Percentiles rank a stretch among this genome's conserved stretches.
Evolutionary conservation across 35 echinoderm and acorn worm genomes (phyloP).

Genomic region (Stichopus chloronotus): DNA sequence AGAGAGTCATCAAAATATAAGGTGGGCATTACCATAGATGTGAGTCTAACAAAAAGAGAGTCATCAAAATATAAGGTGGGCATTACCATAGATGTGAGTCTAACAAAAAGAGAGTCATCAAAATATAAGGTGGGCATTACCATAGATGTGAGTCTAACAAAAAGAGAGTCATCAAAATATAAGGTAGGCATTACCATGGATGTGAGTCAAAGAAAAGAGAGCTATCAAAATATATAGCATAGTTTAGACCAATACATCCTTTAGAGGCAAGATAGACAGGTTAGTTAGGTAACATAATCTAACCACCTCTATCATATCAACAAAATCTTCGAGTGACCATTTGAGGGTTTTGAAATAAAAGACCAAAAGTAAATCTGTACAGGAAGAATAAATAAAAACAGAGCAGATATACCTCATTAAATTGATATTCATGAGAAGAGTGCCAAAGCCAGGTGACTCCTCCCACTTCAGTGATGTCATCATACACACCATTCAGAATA

Average conservation of each 20-base stretch:
- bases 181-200: neutral
- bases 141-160: conserved; percentile 71
- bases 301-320: too few relatives aligned
- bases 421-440: conserved; percentile 69
- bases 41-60: conserved; percentile 66
- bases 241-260: too few relatives aligned
- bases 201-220: too few relatives aligned
- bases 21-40: conserved; percentile 78
- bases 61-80: neutral
- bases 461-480: conserved; percentile 75
- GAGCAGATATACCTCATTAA: conserved; percentile 73
- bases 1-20: conserved; percentile 21
- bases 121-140: conserved; percentile 83
- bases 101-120: too few relatives aligned
- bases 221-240: too few relatives aligned
- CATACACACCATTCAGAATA: conserved; percentile 76
- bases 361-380: too few relatives aligned
- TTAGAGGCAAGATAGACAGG: too few relatives aligned
- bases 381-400: too few relatives aligned
- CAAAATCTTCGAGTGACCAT: too few relatives aligned
- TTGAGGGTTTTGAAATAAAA: too few relatives aligned
- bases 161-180: conserved; percentile 13
- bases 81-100: too few relatives aligned
- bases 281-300: too few relatives aligned
- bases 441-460: conserved; percentile 90